Evolutionary conservation across 2,113 vertebrate genomes (phyloP), one percentile per base, ranked within the genome.

Genomic region (Clarias macrocephalus): DNA sequence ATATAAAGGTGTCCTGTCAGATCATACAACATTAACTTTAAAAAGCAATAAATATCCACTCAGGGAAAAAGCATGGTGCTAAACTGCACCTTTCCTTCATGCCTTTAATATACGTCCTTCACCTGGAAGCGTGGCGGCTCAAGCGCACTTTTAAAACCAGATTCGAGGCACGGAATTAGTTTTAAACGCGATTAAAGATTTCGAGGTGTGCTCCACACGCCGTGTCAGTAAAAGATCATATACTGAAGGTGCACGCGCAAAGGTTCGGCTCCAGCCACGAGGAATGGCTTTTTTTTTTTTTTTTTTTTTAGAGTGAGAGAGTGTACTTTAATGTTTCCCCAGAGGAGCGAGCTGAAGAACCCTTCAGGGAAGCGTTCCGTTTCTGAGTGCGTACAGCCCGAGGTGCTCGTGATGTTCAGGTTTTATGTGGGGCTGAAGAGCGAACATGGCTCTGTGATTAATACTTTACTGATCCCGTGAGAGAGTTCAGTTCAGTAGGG

Each of bases 361-460:
- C 80, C 60, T 82, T 48, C 13, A n/a, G 80, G 60, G 80, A 65
- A 80, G n/a, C 57, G 79, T 81, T 81, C 57, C 33, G 9, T 81
- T 60, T 81, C 18, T 5, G 28, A 62, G 57, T 62, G 79, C 79
- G 28, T 62, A 1, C 57, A 15, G 42, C 81, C 81, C 81, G 25
- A 66, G 42, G 42, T 83, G 81, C 81, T 83, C 42, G 42, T 83
- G 62, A 83, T 66, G 37, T 83, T 66, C 62, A 66, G 42, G 81
- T 66, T 83, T 83, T 83, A 82, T 83, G 62, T 65, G 81, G 1
- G 81, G 42, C 25, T 83, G 81, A 83, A 83, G 81, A 83, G 81
- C 62, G 8, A 66, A 54, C 62, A 21, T 28, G 62, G 81, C 60
- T 54, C 81, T 19, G 60, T 66, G 81, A 83, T 83, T 83, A 83